These are phyloP conservation scores for Sparus aurata DNA, from an alignment of 2,797 vertebrate genomes.

Conservation along the genomic window DNA sequence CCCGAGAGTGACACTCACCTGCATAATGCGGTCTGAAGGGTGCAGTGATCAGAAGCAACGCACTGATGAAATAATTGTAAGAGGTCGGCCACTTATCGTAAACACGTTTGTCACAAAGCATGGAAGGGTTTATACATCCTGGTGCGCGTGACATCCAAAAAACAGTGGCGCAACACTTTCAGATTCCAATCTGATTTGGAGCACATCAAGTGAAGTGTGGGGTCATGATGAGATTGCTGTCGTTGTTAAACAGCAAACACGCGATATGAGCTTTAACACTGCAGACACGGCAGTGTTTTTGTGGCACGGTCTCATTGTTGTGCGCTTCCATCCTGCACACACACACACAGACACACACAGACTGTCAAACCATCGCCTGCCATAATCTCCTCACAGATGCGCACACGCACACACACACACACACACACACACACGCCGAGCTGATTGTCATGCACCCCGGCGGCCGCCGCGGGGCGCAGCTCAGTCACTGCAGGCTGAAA, in stretches of 20 bases:
- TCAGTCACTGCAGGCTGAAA: conserved; percentile 45
- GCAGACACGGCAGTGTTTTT: not conserved
- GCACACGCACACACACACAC: not conserved
- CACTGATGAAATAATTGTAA: not conserved
- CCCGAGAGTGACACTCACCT: not conserved
- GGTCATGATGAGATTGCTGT: not conserved
- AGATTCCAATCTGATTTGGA: not conserved
- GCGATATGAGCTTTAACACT: too few relatives aligned
- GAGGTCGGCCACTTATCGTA: not conserved
- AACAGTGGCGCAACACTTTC: not conserved
- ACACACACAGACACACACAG: not conserved
- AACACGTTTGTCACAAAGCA: not conserved
- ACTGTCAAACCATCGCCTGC: conserved; percentile 8
- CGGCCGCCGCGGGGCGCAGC: conserved; percentile 77
- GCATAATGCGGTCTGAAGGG: not conserved
- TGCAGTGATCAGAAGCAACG: too few relatives aligned
- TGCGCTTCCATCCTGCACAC: not conserved
- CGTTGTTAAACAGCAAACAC: too few relatives aligned
- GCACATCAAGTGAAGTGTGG: not conserved
- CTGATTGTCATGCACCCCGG: not conserved
- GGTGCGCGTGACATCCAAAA: not conserved
- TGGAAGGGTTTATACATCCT: not conserved
- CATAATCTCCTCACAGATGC: conserved; percentile 34
- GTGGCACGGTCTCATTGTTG: not conserved
- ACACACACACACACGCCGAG: too few relatives aligned